Evolutionary conservation across 2,888 invertebrate species (phyloP).

Genomic region (Leucania comma): DNA sequence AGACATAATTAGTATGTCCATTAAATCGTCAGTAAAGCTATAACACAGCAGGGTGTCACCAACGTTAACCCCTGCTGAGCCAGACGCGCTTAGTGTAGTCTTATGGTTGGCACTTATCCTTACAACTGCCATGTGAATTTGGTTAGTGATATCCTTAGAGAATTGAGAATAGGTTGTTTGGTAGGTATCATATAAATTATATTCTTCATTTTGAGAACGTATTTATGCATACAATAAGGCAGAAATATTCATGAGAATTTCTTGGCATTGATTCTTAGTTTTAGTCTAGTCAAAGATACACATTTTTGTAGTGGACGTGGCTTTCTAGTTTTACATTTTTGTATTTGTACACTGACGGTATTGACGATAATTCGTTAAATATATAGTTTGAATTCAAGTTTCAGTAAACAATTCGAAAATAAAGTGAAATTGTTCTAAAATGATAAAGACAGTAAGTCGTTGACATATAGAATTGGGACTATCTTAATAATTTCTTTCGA

Average conservation of each 20-base stretch:
- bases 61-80: conserved; percentile 56
- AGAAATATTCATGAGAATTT: not conserved
- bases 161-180: not conserved
- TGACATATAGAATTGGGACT: conserved; percentile 12
- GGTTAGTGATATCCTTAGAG: not conserved
- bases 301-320: not conserved
- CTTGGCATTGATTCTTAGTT: not conserved
- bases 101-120: conserved; percentile 38
- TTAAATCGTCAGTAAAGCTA: conserved; percentile 65
- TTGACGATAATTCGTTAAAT: not conserved
- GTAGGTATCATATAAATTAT: not conserved
- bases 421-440: not conserved
- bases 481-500: too few relatives aligned
- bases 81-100: conserved; percentile 55
- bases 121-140: conserved; percentile 21
- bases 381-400: not conserved
- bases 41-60: conserved; percentile 59
- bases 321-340: conserved; percentile 17
- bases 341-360: not conserved
- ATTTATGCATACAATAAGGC: too few relatives aligned
- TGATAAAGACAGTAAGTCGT: conserved; percentile 21
- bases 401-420: not conserved
- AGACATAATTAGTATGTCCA: conserved; percentile 66
- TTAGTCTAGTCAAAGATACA: not conserved
- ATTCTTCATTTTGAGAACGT: not conserved